Evolutionary conservation across 2,113 vertebrate genomes (phyloP).

Genomic region (Actinemys pallida): DNA sequence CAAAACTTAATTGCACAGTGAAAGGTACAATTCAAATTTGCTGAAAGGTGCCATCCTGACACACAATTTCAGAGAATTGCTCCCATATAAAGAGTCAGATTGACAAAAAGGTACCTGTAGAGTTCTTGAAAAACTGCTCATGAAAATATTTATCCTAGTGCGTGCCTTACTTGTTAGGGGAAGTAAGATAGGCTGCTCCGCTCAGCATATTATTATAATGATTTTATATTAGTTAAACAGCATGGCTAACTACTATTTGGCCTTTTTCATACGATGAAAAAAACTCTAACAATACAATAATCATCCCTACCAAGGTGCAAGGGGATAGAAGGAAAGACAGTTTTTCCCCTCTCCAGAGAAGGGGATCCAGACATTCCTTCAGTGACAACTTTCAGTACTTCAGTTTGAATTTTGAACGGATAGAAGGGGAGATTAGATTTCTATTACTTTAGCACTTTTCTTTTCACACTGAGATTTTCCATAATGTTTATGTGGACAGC

Average conservation of each 20-base stretch:
- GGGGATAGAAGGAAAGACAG: not conserved
- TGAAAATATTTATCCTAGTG: not conserved
- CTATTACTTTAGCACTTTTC: not conserved
- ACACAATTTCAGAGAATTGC: not conserved
- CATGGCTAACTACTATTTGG: not conserved
- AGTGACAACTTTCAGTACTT: not conserved
- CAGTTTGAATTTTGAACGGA: not conserved
- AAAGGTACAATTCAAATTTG: not conserved
- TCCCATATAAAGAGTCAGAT: not conserved
- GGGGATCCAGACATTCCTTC: not conserved
- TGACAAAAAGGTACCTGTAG: not conserved
- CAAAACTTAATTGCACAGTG: not conserved
- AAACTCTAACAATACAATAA: not conserved
- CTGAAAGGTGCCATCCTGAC: not conserved
- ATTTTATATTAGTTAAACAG: too few species aligned
- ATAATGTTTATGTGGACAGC: not conserved
- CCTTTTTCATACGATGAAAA: too few species aligned
- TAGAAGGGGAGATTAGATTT: not conserved
- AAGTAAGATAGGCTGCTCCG: not conserved
- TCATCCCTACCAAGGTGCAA: not conserved
- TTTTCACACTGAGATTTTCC: too few species aligned
- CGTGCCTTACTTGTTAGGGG: not conserved
- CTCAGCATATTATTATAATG: not conserved
- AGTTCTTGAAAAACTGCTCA: not conserved
- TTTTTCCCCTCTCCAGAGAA: not conserved